Conservation (phyloP, 2,888 invertebrate genomes). For the Tuberolachnus salignus region DNA sequence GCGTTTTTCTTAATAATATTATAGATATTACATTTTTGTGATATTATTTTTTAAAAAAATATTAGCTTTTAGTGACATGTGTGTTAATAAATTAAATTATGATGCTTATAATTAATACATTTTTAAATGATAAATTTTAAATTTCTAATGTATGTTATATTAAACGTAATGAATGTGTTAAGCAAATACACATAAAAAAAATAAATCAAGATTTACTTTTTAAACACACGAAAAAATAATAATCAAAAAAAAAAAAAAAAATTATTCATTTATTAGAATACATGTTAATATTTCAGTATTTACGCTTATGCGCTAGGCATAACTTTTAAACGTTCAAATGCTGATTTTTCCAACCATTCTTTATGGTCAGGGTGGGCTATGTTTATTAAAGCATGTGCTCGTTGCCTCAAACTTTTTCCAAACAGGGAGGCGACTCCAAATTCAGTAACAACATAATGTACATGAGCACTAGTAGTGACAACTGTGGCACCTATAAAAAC, state of each 20-base stretch:
- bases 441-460: constrained; percentile 93
- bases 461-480: constrained; percentile 88
- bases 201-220: not conserved
- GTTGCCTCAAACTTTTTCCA: constrained; percentile 85
- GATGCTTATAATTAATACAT: no score
- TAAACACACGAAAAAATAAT: not conserved
- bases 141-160: no score
- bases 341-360: constrained; percentile 81
- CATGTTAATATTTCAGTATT: not conserved
- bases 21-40: no score
- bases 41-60: no score
- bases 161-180: not conserved
- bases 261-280: not conserved
- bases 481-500: constrained; percentile 82
- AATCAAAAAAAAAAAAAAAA: not conserved
- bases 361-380: constrained; percentile 90
- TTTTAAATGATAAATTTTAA: no score
- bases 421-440: constrained; percentile 87
- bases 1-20: no score
- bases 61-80: no score
- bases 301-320: constrained; percentile 71
- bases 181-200: not conserved
- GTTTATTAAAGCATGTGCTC: constrained; percentile 86
- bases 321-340: constrained; percentile 80
- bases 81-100: no score